Evolutionary conservation across 1,140 invertebrate species (phyloP).

Genomic region (Sycophila sp.): DNA sequence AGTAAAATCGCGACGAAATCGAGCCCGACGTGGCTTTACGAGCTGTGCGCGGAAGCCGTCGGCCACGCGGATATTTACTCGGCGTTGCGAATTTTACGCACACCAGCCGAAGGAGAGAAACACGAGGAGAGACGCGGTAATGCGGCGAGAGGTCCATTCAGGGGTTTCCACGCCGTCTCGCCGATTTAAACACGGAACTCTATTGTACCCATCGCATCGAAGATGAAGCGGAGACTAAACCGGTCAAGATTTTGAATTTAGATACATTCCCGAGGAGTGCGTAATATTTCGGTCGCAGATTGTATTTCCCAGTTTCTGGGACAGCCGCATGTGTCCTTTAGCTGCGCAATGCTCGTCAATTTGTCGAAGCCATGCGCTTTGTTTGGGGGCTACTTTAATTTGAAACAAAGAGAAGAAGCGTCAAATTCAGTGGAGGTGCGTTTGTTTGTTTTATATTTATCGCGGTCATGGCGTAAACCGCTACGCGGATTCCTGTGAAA

Average conservation of each 20-base stretch:
- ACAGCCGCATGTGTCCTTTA: too few relatives aligned
- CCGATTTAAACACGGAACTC: not conserved
- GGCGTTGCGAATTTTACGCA: constrained; percentile 21
- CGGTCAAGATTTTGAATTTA: not conserved
- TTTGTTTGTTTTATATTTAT: too few relatives aligned
- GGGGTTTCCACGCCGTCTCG: too few relatives aligned
- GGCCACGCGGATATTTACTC: constrained; percentile 4
- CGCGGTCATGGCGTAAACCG: too few relatives aligned
- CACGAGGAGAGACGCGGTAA: not conserved
- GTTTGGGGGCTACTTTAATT: too few relatives aligned
- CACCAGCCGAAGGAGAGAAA: not conserved
- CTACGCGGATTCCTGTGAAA: not conserved
- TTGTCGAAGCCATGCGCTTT: too few relatives aligned
- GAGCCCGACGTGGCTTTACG: constrained; percentile 10
- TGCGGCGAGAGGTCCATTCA: too few relatives aligned
- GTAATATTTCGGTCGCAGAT: constrained; percentile 15
- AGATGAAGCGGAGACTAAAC: not conserved
- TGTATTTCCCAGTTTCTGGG: not conserved
- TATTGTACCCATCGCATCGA: not conserved
- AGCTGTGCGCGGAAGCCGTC: not conserved
- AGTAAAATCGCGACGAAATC: constrained; percentile 15
- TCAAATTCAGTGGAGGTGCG: too few relatives aligned
- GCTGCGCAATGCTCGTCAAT: too few relatives aligned
- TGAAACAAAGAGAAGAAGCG: too few relatives aligned
- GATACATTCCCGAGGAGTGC: not conserved